phyloP scores from a whole-genome alignment of 1,140 invertebrate genomes.

The Trigoniulus corallinus region DNA sequence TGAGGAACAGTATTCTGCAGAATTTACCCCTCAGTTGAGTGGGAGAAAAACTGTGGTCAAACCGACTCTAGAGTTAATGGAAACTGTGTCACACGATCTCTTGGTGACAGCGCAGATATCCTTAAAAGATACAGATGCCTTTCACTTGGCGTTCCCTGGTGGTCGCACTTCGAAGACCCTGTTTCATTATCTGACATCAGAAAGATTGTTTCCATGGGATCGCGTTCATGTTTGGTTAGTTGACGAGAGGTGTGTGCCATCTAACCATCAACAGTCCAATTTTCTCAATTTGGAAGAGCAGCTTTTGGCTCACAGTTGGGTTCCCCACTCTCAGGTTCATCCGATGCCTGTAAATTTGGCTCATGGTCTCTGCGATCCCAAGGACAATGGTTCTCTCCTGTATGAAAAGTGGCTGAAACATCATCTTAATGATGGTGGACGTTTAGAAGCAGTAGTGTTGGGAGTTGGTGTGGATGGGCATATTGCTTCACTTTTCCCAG shows the following conservation, averaged over 20 bases:
- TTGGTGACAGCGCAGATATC: background rate
- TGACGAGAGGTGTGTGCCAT: background rate
- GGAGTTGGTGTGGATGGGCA: background rate
- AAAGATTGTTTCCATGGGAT: background rate
- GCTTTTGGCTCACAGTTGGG: background rate
- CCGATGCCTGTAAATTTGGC: background rate
- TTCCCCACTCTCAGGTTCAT: background rate
- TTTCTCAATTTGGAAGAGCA: background rate
- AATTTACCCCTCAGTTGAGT: too few species aligned
- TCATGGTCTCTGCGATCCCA: background rate
- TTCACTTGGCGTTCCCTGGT: background rate
- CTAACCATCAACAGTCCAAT: background rate
- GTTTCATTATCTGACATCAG: background rate
- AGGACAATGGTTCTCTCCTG: background rate
- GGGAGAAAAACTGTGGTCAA: too few species aligned
- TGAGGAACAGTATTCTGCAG: background rate
- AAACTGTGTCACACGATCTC: background rate
- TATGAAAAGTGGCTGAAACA: background rate
- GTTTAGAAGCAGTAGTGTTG: background rate
- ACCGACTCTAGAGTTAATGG: background rate
- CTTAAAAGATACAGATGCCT: background rate
- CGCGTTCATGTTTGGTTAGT: background rate
- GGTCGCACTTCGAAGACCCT: background rate
- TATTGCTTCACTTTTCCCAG: background rate
- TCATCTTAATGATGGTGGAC: background rate